Conservation (phyloP, 2,797 vertebrate genomes). For the Platalea minor region DNA sequence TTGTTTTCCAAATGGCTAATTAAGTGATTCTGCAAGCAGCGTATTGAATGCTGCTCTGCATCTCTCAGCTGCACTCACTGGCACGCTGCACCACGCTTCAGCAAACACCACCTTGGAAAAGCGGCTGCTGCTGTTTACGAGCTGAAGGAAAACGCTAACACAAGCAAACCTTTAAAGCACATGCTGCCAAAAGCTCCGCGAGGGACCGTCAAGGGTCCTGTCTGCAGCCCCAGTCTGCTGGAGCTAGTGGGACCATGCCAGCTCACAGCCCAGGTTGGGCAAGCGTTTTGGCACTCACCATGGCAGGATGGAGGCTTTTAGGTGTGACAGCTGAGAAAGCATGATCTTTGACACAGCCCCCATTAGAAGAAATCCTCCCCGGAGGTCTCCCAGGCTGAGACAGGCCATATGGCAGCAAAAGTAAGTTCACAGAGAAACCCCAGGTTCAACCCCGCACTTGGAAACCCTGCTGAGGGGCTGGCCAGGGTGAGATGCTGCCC, state of each 20-base stretch:
- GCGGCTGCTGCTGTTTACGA: fast-evolving
- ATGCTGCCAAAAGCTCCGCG: fast-evolving
- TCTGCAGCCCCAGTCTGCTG: fast-evolving
- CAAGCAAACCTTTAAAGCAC: not conserved
- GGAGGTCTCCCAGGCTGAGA: conserved; percentile 20
- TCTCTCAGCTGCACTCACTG: not conserved
- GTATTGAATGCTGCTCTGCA: fast-evolving
- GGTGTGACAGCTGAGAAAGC: conserved; percentile 58
- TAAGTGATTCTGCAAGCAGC: not conserved
- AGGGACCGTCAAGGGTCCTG: not conserved
- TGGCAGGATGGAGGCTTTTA: not conserved
- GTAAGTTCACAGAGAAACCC: not conserved
- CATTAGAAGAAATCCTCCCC: not conserved
- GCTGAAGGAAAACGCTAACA: not conserved
- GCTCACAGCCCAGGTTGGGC: not conserved
- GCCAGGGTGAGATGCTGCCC: not conserved
- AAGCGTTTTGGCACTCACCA: not conserved
- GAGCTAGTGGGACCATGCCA: not conserved
- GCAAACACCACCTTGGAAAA: not conserved
- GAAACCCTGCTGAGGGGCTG: not conserved
- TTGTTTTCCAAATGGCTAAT: not conserved
- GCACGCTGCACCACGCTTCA: fast-evolving
- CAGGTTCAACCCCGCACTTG: not conserved
- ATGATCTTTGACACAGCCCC: conserved; percentile 31
- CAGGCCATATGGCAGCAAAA: conserved; percentile 10